Conservation (phyloP, 92 coral and sea anemone genomes). For the Umimayanthus kanabou region DNA sequence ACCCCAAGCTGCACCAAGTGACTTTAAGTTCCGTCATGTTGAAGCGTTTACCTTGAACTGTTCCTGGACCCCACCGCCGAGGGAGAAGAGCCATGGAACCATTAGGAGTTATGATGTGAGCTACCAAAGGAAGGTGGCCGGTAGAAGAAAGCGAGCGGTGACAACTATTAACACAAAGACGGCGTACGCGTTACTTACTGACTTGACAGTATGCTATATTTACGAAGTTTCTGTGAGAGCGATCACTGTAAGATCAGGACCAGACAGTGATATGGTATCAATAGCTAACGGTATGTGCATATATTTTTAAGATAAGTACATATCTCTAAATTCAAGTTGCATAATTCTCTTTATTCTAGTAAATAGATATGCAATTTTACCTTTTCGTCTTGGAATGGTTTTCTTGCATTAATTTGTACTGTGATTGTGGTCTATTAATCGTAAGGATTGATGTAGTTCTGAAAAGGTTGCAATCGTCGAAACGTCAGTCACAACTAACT, state of each 20-base stretch:
- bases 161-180: neutral
- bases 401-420: no score
- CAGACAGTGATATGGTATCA: neutral
- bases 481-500: no score
- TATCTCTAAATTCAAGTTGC: no score
- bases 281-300: constrained; percentile 16
- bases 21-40: constrained; percentile 20
- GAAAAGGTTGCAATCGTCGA: no score
- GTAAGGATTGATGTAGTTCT: no score
- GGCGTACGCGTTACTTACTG: constrained; percentile 2
- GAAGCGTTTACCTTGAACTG: neutral
- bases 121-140: neutral
- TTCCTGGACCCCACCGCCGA: constrained; percentile 30
- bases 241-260: neutral
- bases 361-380: no score
- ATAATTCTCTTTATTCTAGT: no score
- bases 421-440: no score
- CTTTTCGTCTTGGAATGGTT: no score
- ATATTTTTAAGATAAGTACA: no score
- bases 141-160: neutral
- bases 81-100: constrained; percentile 21
- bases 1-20: constrained; percentile 21
- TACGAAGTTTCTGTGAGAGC: constrained; percentile 22
- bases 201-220: neutral
- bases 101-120: constrained; percentile 3